A percentile compares a stretch with the other conserved stretches of the same genome.
Evolutionary conservation across 2,888 invertebrate species (phyloP).

Genomic region (Cyaniris semiargus): DNA sequence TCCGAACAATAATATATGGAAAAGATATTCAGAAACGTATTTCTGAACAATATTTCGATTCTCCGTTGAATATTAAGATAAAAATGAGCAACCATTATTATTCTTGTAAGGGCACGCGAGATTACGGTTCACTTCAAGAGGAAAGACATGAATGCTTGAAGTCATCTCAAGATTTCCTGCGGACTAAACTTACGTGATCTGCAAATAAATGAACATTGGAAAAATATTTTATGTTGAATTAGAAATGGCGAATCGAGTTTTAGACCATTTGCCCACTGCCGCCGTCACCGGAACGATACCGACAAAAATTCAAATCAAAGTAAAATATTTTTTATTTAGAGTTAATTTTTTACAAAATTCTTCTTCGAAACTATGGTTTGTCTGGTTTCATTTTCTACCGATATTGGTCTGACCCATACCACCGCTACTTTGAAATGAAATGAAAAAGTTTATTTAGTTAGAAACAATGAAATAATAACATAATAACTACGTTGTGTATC

Average conservation of each 20-base stretch:
- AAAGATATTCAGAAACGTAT: not conserved
- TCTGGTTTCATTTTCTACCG: too few relatives aligned
- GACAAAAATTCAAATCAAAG: too few relatives aligned
- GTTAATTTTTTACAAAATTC: too few relatives aligned
- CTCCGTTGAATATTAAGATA: constrained; percentile 27
- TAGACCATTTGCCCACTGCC: too few relatives aligned
- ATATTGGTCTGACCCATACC: too few relatives aligned
- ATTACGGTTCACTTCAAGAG: constrained; percentile 32
- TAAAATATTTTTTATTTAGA: too few relatives aligned
- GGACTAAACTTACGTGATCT: constrained; percentile 29
- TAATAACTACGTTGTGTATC: too few relatives aligned
- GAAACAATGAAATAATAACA: too few relatives aligned
- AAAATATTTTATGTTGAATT: constrained; percentile 27
- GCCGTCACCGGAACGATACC: too few relatives aligned
- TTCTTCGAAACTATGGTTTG: too few relatives aligned
- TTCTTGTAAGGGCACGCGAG: constrained; percentile 31
- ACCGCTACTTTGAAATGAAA: too few relatives aligned
- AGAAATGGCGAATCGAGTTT: constrained; percentile 8
- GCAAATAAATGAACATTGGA: constrained; percentile 31
- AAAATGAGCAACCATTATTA: constrained; percentile 33
- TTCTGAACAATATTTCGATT: not conserved
- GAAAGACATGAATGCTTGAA: constrained; percentile 34
- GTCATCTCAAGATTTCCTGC: constrained; percentile 34
- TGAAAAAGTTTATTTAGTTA: too few relatives aligned
- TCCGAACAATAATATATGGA: not conserved